phyloP scores from a whole-genome alignment of 2,113 vertebrate genomes.

The Microcebus ravelobensis region DNA sequence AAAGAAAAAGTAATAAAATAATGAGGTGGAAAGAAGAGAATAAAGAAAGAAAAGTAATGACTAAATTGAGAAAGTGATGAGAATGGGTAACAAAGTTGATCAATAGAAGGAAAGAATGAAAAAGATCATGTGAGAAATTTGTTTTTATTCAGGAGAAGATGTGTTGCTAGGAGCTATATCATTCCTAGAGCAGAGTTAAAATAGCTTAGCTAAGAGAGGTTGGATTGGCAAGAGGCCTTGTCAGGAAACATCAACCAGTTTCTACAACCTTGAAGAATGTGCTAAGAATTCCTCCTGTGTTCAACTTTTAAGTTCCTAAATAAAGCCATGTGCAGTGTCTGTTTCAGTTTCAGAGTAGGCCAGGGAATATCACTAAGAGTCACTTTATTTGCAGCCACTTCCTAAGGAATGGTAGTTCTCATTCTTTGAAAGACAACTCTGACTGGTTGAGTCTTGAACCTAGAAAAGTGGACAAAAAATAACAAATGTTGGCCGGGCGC shows the following conservation, averaged over 20 bases:
- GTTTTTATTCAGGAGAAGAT: constrained; percentile 62
- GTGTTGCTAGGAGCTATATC: constrained; percentile 53
- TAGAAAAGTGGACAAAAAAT: background rate
- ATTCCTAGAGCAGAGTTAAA: constrained; percentile 58
- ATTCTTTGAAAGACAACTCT: background rate
- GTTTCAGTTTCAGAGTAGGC: constrained; percentile 46
- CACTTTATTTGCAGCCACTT: constrained; percentile 36
- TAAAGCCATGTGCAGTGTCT: constrained; percentile 49
- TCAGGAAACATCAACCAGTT: constrained; percentile 63
- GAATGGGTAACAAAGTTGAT: background rate
- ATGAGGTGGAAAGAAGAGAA: background rate
- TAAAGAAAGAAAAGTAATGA: background rate
- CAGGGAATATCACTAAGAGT: constrained; percentile 30
- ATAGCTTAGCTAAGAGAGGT: constrained; percentile 55
- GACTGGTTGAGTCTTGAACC: background rate
- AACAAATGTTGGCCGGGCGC: background rate
- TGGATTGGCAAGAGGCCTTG: constrained; percentile 55
- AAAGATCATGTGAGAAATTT: constrained; percentile 44
- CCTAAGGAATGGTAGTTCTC: background rate
- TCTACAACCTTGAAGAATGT: constrained; percentile 57
- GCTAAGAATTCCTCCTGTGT: constrained; percentile 57
- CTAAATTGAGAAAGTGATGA: constrained; percentile 26
- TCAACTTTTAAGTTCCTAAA: constrained; percentile 55
- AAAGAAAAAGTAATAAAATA: constrained; percentile 43
- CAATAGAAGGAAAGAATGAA: constrained; percentile 30